Conservation (phyloP, 2,888 invertebrate species). For the Lasioglossum vierecki region DNA sequence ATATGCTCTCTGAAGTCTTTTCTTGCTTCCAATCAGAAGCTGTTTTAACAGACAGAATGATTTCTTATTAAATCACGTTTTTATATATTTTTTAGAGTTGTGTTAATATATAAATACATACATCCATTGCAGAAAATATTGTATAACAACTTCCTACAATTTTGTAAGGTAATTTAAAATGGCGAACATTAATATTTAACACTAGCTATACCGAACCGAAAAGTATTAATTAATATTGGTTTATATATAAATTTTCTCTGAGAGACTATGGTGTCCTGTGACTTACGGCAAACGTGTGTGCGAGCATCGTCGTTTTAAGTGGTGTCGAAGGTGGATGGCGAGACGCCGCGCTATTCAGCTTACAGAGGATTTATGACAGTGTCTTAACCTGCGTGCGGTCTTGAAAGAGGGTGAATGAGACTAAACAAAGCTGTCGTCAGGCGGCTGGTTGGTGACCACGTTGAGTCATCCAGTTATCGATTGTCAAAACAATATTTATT, state of each 20-base stretch:
- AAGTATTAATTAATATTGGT: not conserved
- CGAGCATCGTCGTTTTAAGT: not conserved
- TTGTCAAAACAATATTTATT: conserved; percentile 1
- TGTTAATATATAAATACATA: no score
- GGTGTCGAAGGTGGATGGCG: not conserved
- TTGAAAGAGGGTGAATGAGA: not conserved
- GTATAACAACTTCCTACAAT: no score
- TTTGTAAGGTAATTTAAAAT: no score
- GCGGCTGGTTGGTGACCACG: not conserved
- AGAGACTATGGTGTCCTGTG: not conserved
- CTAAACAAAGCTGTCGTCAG: conserved; percentile 9
- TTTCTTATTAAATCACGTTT: no score
- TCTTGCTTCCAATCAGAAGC: not conserved
- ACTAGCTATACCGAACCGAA: no score
- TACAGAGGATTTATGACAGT: conserved; percentile 1
- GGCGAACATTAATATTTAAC: no score
- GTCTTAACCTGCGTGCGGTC: conserved; percentile 7
- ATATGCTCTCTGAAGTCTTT: not conserved
- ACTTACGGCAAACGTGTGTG: not conserved
- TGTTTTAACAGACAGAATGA: not conserved
- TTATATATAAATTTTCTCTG: not conserved
- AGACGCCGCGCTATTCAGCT: not conserved
- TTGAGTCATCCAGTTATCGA: conserved; percentile 7
- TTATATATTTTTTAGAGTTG: no score
- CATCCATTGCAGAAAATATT: no score